Base-by-base conservation (phyloP, 92 coral and sea anemone species). In the Parazoanthus swiftii region DNA sequence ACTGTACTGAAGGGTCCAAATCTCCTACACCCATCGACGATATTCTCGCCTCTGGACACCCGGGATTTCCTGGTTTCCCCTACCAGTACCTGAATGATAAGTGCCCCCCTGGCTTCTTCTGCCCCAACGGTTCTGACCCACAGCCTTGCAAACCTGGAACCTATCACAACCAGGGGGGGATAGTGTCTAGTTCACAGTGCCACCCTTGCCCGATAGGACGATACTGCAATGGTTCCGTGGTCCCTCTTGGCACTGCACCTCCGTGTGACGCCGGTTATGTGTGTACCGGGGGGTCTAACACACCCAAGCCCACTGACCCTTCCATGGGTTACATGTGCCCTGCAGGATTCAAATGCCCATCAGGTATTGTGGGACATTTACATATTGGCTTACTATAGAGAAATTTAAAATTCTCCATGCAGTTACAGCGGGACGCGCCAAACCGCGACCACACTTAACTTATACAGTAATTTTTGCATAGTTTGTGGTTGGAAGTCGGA, bases 71-170 rank as follows among this genome's bases (percentile, higher is more conserved):
- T 56, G 66, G 83, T 92, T 95, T 97, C 80, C 92, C 92, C 13
- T 97, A 89, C 86, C 70, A 82, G n/a, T 95, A 88, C 89, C 81
- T 94, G 71, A 97, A 97, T 75, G 98, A 95, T 66, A 94, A 94
- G n/a, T 97, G 99, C 58, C 99, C 99, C 66, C 98, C 99, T 5
- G 99, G 99, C 7, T 92, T 95, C 56, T 97, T 88, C 79, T 97
- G 99, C 71, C 90, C 87, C 76, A 94, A 90, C 77, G 99, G 99
- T 23, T 92, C 96, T 21, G 93, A 93, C 43, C 99, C 99, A 10
- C 85, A 89, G 18, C 93, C 94, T 33, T 97, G 99, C 75, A 95
- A 96, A 21, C 92, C 93, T 26, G 99, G 99, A 35, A 95, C 94
- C n/a, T 97, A 84, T 78, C 96, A 95, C 75, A 97, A 95, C 50